Evolutionary conservation across 2,888 invertebrate genomes (phyloP).

Genomic region (Caenorhabditis wallacei): DNA sequence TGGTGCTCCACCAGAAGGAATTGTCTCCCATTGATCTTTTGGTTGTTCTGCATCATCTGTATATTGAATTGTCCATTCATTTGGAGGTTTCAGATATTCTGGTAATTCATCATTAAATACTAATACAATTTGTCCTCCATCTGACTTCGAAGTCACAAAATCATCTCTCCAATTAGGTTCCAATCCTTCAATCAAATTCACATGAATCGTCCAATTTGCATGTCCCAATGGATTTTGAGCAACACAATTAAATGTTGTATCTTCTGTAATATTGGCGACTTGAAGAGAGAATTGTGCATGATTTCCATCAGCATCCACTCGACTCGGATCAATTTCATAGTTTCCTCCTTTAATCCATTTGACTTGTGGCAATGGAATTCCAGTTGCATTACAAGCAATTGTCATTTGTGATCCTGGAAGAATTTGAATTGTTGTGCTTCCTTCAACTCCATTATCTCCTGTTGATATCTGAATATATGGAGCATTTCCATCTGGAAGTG

Average conservation of each 20-base stretch:
- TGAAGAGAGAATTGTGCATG: constrained; percentile 79
- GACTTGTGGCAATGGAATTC: constrained; percentile 80
- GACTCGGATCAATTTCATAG: constrained; percentile 81
- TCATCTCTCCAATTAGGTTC: constrained; percentile 78
- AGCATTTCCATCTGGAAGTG: constrained; percentile 82
- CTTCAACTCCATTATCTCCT: constrained; percentile 80
- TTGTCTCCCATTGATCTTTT: constrained; percentile 76
- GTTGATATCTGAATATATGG: constrained; percentile 81
- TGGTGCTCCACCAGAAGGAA: constrained; percentile 75
- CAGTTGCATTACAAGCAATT: constrained; percentile 82
- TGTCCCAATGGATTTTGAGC: constrained; percentile 82
- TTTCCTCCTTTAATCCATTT: constrained; percentile 82
- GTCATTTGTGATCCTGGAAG: constrained; percentile 81
- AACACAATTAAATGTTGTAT: constrained; percentile 81
- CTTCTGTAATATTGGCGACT: constrained; percentile 81
- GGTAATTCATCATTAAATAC: constrained; percentile 80
- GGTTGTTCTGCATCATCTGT: constrained; percentile 79
- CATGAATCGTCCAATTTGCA: constrained; percentile 83
- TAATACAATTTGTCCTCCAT: constrained; percentile 77
- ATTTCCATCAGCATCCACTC: constrained; percentile 75
- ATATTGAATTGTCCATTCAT: constrained; percentile 79
- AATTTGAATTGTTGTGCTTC: constrained; percentile 78
- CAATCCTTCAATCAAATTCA: constrained; percentile 77
- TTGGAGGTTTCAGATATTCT: constrained; percentile 78
- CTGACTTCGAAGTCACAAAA: constrained; percentile 78